These are phyloP conservation scores for Pseudotriccus pelzelni DNA, from an alignment of 2,797 vertebrate genomes.

Conservation along the genomic window DNA sequence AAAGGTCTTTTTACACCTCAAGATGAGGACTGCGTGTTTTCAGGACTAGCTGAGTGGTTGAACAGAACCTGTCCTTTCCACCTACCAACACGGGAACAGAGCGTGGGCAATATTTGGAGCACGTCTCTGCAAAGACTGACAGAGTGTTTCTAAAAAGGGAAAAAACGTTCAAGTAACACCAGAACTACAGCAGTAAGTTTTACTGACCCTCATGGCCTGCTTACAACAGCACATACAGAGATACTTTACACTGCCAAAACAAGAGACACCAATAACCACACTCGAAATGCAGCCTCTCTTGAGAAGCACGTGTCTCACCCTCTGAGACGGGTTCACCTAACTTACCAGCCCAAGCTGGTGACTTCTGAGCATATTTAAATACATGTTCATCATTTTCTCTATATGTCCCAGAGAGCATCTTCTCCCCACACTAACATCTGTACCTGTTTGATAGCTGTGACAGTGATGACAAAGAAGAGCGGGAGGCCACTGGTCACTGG, in stretches of 20 bases:
- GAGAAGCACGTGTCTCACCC: rapidly evolving
- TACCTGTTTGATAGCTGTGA: constrained; percentile 99
- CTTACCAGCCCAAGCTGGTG: background rate
- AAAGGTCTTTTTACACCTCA: background rate
- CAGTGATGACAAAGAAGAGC: constrained; percentile 97
- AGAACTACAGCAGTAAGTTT: background rate
- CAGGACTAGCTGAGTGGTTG: background rate
- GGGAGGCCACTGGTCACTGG: constrained; percentile 97
- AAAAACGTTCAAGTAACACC: background rate
- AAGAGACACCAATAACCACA: background rate
- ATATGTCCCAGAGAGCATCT: background rate
- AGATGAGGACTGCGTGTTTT: background rate
- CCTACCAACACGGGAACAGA: background rate
- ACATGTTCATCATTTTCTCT: background rate
- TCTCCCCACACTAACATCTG: background rate
- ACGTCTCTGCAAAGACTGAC: background rate
- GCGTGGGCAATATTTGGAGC: background rate
- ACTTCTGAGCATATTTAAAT: background rate
- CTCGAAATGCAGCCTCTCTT: background rate
- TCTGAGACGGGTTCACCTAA: background rate
- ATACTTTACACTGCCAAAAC: rapidly evolving
- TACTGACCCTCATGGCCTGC: background rate
- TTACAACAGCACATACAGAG: background rate
- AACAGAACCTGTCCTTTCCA: background rate
- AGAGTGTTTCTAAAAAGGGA: background rate